Evolutionary conservation across 2,113 vertebrate genomes (phyloP), one percentile per base, ranked within the genome.

Genomic region (Bujurquina vittata): DNA sequence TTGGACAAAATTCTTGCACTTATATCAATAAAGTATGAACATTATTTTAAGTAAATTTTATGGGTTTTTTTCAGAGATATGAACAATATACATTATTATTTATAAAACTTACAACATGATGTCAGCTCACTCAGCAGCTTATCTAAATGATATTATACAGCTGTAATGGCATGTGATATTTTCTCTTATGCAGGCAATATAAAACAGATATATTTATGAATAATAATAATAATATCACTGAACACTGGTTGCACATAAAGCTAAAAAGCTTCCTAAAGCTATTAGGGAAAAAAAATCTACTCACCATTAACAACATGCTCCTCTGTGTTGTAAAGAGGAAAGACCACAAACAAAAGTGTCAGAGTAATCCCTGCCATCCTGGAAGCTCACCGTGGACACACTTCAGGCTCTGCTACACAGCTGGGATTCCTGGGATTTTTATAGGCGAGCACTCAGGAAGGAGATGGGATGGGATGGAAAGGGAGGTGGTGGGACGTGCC

Each of bases 251-350:
- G 40, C 4, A 43, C 12, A 43, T 12, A 43, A 43, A 31, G 0
- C 5, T 15, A 33, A 5, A 7, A 33, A 7, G 7, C 33, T 33
- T 33, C 33, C 33, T 33, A 33, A 33, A 33, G 33, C 33, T 33
- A 33, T 33, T 33, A 33, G 33, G 31, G n/a, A 22, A 22, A 67
- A 29, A 14, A 12, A 46, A 23, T 9, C 4, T 2, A 87, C 95
- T 94, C 77, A 96, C 95, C 95, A 26, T 95, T 95, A n/a, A 92
- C 92, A 22, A 63, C 80, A 61, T 93, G 91, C 81, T 95, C 93
- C 75, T 96, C 92, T 58, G 95, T 89, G 77, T 90, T 80, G 46
- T 80, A 75, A 40, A 92, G 86, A 63, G 92, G 80, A 82, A 94
- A 76, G n/a, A 79, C 37, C 3, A 93, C 84, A 62, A 91, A 89